These are phyloP conservation scores for Triplophysa siluroides DNA, from an alignment of 2,113 vertebrate species.

Conservation along the genomic window DNA sequence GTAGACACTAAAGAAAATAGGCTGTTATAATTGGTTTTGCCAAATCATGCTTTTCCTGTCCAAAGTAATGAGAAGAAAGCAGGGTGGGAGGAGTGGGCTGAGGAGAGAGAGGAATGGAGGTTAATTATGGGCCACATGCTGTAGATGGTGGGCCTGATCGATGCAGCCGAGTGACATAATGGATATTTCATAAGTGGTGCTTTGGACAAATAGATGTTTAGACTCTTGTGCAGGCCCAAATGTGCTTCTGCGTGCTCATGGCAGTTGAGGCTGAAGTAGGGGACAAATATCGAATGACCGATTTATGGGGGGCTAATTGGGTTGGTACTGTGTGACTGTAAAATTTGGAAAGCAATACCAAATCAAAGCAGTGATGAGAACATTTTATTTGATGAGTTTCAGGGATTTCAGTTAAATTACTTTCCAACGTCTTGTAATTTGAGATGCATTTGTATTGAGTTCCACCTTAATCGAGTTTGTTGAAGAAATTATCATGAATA, in stretches of 20 bases:
- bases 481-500: not conserved
- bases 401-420: not conserved
- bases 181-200: conserved; percentile 7
- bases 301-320: not conserved
- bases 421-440: not conserved
- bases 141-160: not conserved
- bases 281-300: not conserved
- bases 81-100: not conserved
- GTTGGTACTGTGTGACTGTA: not conserved
- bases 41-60: conserved; percentile 33
- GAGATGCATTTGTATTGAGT: conserved; percentile 2
- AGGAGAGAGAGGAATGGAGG: conserved; percentile 16
- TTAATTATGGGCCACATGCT: conserved; percentile 40
- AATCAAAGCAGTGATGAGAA: not conserved
- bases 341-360: not conserved
- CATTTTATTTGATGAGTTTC: not conserved
- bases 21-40: conserved; percentile 42
- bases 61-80: conserved; percentile 19
- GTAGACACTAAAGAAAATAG: conserved; percentile 32
- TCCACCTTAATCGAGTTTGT: not conserved
- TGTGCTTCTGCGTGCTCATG: not conserved
- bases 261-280: not conserved
- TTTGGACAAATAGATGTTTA: not conserved
- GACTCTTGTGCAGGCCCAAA: not conserved
- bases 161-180: conserved; percentile 17